These are phyloP conservation scores for Luperina testacea DNA, from an alignment of 2,888 invertebrate genomes.

Conservation along the genomic window DNA sequence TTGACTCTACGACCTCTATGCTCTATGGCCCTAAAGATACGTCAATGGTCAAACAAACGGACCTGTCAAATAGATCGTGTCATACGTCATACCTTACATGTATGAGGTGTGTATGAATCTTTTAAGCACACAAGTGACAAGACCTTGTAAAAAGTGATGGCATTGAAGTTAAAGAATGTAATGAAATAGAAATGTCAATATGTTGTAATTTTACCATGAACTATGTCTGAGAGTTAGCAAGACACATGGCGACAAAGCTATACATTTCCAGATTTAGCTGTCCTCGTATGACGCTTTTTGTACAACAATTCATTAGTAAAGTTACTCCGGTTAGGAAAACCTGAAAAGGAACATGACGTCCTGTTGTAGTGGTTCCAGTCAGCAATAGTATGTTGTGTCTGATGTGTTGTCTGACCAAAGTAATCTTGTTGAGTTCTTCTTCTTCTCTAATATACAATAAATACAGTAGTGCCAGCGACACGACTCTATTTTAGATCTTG, in stretches of 20 bases:
- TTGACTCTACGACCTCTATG: constrained; percentile 31
- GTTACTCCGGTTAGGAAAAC: no score
- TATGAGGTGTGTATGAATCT: background rate
- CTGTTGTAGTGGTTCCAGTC: background rate
- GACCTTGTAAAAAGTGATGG: constrained; percentile 41
- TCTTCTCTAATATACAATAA: background rate
- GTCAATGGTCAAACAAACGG: constrained; percentile 23
- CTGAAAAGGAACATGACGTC: background rate
- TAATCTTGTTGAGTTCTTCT: background rate
- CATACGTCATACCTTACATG: constrained; percentile 5
- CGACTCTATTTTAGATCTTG: background rate
- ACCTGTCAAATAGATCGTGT: constrained; percentile 21
- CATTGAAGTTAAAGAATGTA: constrained; percentile 40
- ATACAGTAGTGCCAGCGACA: background rate
- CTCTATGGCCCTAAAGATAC: constrained; percentile 8
- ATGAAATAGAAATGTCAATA: constrained; percentile 46
- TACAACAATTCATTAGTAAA: background rate
- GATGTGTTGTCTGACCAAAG: background rate
- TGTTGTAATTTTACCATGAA: constrained; percentile 44
- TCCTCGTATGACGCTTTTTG: no score
- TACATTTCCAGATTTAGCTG: no score
- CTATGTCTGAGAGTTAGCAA: constrained; percentile 5
- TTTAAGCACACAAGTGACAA: background rate
- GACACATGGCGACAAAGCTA: background rate
- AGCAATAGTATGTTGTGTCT: background rate